Base-by-base conservation (phyloP, 2,888 invertebrate genomes). In the Neocrepidodera transversa region DNA sequence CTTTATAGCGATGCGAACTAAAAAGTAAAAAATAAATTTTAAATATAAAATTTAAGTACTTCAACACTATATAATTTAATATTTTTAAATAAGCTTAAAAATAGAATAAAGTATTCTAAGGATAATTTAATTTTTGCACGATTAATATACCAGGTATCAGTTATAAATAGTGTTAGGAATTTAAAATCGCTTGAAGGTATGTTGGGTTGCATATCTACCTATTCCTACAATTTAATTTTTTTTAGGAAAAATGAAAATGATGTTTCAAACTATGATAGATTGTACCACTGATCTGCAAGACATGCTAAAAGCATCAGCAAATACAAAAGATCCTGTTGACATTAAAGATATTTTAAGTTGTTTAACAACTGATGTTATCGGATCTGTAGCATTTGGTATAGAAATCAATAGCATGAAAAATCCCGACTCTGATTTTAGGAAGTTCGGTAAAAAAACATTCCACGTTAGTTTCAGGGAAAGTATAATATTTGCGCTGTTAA, bases 241-340 rank as follows among this genome's bases (percentile, higher is more conserved):
- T 58, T 13, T n/a, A 64, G 64, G 85, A 2, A 88, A 87, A 74
- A 78, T 90, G 65, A 89, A 86, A 73, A 82, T 79, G 18, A 87
- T 89, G 85, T 87, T 86, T 65, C 80, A 81, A 0, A 82, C 85
- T 0, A 80, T 88, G 10, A 80, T 84, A 23, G 79, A 82, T 32
- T 84, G 86, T 45, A 71, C 64, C 8, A 68, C 63, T 7, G 68
- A 58, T 48, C 60, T 57, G 6, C 62, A 70, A 8, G 52, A 66
- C 18, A 63, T 64, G 6, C 51, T 66, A 0, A 32, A 59, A n/a
- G 55, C 66, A 14, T 48, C 66, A 17, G 40, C 53, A 6, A 49
- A 23, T 10, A 54, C 59, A 1, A 48, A 61, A 16, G 60, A 64
- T 7, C 49, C 52, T 0, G 51, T 65, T 10, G 63, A 70, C 43